phyloP scores from a whole-genome alignment of 2,113 vertebrate species.

The Corapipo altera region DNA sequence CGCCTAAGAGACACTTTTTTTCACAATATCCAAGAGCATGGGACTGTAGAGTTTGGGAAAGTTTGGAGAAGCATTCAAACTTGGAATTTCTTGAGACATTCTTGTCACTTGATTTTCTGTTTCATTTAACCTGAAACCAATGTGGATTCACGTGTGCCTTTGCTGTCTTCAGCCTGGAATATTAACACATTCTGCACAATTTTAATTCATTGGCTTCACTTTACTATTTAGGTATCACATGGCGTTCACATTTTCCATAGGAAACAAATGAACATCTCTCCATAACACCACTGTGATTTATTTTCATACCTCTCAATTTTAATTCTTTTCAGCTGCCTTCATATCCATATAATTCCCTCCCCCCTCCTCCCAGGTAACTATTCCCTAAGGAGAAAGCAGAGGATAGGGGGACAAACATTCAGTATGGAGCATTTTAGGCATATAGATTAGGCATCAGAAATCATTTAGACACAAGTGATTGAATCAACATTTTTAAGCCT shows the following conservation, averaged over 20 bases:
- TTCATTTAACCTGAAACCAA: not conserved
- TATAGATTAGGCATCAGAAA: not conserved
- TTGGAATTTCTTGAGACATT: not conserved
- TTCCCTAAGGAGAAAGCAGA: not conserved
- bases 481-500: not conserved
- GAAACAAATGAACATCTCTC: not conserved
- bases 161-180: not conserved
- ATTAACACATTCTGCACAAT: not conserved
- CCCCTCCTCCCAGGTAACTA: accelerated
- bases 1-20: not conserved
- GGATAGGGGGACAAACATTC: not conserved
- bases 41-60: not conserved
- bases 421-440: not conserved
- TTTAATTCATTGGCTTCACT: not conserved
- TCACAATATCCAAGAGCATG: not conserved
- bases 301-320: not conserved
- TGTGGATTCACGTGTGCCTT: not conserved
- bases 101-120: not conserved
- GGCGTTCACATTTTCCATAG: not conserved
- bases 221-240: not conserved
- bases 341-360: not conserved
- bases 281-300: not conserved
- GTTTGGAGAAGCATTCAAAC: not conserved
- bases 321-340: not conserved
- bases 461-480: not conserved